Evolutionary conservation across 2,113 vertebrate species (phyloP).

Genomic region (Phycodurus eques): DNA sequence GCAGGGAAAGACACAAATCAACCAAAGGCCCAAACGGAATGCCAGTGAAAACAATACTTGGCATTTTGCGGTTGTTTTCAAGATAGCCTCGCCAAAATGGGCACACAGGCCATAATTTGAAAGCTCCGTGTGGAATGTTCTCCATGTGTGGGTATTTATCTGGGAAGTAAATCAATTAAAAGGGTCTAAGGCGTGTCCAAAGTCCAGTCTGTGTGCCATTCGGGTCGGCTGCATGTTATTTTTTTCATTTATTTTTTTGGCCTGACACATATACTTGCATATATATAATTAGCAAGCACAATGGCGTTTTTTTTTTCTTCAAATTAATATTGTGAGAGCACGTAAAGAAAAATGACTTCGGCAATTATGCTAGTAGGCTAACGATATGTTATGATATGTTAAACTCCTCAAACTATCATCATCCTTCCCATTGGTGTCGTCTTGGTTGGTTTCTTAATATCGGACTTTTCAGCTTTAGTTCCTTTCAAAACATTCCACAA

Average conservation of each 20-base stretch:
- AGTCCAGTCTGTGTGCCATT: not conserved
- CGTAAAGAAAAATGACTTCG: too few relatives aligned
- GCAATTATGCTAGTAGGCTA: too few relatives aligned
- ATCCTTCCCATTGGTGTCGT: too few relatives aligned
- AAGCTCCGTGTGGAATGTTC: not conserved
- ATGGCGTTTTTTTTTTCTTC: too few relatives aligned
- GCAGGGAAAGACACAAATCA: not conserved
- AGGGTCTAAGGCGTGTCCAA: not conserved
- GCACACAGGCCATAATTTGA: not conserved
- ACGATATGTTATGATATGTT: too few relatives aligned
- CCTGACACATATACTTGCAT: too few relatives aligned
- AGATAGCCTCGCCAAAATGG: not conserved
- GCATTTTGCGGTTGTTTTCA: not conserved
- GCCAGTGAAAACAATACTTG: not conserved
- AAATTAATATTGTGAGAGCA: too few relatives aligned
- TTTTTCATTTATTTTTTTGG: not conserved
- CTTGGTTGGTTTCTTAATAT: not conserved
- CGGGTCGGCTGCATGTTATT: not conserved
- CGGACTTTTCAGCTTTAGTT: not conserved
- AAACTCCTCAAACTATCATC: too few relatives aligned
- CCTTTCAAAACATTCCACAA: slow-evolving; percentile 25
- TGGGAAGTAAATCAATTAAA: not conserved
- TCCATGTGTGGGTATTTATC: not conserved
- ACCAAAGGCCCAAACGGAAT: not conserved
- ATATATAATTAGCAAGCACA: too few relatives aligned